A percentile compares a stretch with the other conserved stretches of the same genome.
Conservation (phyloP, 2,888 invertebrate species). For the Caenorhabditis plicata region DNA sequence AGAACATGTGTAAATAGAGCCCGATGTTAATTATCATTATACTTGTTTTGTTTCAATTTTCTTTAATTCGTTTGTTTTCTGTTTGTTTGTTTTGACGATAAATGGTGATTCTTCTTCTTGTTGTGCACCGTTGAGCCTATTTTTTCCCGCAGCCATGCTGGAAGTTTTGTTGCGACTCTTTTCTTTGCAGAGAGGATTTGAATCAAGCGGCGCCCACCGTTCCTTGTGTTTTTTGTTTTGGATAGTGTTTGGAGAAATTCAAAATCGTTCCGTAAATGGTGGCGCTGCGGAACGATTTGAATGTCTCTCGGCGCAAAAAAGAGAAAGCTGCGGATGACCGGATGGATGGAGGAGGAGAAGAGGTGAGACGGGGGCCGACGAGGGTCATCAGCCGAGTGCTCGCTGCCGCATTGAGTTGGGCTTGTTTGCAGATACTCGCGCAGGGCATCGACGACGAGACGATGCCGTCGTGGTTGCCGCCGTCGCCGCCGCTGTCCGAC, state of each 20-base stretch:
- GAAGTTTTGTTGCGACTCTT: slow-evolving; percentile 1
- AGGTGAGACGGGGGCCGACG: background rate
- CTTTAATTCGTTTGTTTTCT: background rate
- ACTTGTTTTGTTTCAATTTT: background rate
- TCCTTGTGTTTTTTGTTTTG: slow-evolving; percentile 2
- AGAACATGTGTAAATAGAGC: background rate
- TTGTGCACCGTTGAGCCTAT: too few species aligned
- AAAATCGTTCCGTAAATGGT: too few species aligned
- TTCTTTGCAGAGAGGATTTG: background rate
- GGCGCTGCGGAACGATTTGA: too few species aligned
- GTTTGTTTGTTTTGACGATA: background rate
- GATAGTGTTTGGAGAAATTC: too few species aligned
- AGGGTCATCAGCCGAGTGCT: background rate
- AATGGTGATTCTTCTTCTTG: background rate
- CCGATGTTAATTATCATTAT: background rate
- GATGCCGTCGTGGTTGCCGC: slow-evolving; percentile 83
- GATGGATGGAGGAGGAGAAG: background rate
- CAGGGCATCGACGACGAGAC: slow-evolving; percentile 24
- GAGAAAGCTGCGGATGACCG: background rate
- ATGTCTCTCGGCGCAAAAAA: too few species aligned
- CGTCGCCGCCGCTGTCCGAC: slow-evolving; percentile 90
- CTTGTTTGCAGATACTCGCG: slow-evolving; percentile 30
- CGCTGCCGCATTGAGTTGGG: too few species aligned
- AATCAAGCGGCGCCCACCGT: too few species aligned
- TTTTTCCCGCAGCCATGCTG: too few species aligned